These are phyloP conservation scores for Ladona fulva DNA, from an alignment of 1,140 invertebrate genomes.

Conservation along the genomic window DNA sequence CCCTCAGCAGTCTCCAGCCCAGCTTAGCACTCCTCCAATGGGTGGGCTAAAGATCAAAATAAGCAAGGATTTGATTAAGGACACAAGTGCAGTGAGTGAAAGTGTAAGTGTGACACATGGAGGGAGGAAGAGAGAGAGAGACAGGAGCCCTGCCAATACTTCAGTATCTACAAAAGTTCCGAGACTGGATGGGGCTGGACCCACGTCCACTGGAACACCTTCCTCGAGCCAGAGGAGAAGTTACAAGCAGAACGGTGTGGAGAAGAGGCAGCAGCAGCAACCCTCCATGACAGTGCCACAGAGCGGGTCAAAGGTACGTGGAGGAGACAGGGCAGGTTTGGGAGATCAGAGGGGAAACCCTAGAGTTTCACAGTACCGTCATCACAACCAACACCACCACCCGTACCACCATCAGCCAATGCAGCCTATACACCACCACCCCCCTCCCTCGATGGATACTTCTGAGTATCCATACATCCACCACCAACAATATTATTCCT, in stretches of 20 bases:
- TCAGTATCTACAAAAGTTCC: conserved; percentile 21
- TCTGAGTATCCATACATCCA: neutral
- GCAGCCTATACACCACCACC: neutral
- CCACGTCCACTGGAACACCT: conserved; percentile 11
- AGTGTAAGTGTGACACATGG: conserved; percentile 19
- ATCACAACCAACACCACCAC: conserved; percentile 19
- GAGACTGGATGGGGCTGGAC: conserved; percentile 15
- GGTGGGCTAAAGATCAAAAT: conserved; percentile 28
- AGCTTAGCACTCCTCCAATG: conserved; percentile 23
- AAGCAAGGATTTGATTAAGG: conserved; percentile 25
- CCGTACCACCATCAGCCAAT: conserved; percentile 12
- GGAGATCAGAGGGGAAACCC: conserved; percentile 18
- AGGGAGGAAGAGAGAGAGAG: conserved; percentile 24
- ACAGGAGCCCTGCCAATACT: conserved; percentile 19
- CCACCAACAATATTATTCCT: conserved; percentile 7
- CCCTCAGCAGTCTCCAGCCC: conserved; percentile 27
- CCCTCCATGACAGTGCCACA: conserved; percentile 16
- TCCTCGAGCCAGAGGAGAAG: neutral
- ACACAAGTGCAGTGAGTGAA: conserved; percentile 16
- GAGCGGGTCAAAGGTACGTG: conserved; percentile 16
- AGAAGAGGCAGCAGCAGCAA: conserved; percentile 16
- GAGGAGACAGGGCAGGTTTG: conserved; percentile 16
- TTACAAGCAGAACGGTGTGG: conserved; percentile 21
- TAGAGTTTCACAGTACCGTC: conserved; percentile 14
- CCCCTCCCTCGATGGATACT: neutral